A percentile compares a stretch with the other conserved stretches of the same genome.
Evolutionary conservation across 2,113 vertebrate species (phyloP).

Genomic region (Probosciger aterrimus): DNA sequence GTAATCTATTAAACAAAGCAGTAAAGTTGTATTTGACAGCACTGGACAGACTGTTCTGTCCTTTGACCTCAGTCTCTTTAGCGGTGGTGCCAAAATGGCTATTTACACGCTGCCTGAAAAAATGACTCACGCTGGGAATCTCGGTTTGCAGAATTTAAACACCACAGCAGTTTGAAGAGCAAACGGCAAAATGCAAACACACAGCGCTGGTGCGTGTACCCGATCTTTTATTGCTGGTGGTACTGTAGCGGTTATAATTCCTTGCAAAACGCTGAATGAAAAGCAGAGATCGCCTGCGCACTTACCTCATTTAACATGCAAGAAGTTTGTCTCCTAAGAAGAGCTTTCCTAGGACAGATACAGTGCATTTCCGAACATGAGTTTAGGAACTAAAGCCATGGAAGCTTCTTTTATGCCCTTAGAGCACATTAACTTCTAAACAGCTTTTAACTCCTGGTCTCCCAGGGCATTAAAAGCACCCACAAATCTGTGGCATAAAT

Average conservation of each 20-base stretch:
- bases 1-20: slow-evolving; percentile 62
- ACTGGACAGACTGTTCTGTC: slow-evolving; percentile 23
- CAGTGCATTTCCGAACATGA: slow-evolving; percentile 38
- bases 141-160: slow-evolving; percentile 38
- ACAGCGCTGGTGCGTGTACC: not conserved
- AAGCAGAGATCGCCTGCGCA: not conserved
- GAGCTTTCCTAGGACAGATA: slow-evolving; percentile 46
- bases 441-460: slow-evolving; percentile 66
- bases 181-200: not conserved
- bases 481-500: not conserved
- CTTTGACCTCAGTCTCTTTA: slow-evolving; percentile 57
- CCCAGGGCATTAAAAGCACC: not conserved
- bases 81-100: not conserved
- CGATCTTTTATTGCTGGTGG: slow-evolving; percentile 1
- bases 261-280: not conserved
- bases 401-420: slow-evolving; percentile 55
- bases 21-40: slow-evolving; percentile 8
- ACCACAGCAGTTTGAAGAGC: not conserved
- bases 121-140: not conserved
- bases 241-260: not conserved
- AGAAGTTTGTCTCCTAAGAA: slow-evolving; percentile 42
- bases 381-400: slow-evolving; percentile 44
- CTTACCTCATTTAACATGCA: slow-evolving; percentile 62
- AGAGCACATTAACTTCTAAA: slow-evolving; percentile 47
- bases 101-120: not conserved